A percentile compares a stretch with the other conserved stretches of the same genome.
Conservation (phyloP, 2,888 invertebrate species). For the Caradrina kadenii region DNA sequence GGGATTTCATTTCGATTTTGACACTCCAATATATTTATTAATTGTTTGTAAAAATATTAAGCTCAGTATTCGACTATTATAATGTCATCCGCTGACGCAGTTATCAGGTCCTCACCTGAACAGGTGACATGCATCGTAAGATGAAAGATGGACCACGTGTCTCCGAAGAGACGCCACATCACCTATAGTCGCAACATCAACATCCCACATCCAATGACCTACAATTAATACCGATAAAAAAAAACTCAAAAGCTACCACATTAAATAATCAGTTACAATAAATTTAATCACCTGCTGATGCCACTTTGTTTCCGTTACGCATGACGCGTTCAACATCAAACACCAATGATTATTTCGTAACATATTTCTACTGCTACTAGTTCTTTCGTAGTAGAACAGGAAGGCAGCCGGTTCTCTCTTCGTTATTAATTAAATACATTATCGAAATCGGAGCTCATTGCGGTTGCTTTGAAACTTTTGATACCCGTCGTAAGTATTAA, state of each 20-base stretch:
- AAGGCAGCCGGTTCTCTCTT: constrained; percentile 74
- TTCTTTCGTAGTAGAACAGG: constrained; percentile 74
- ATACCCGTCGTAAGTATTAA: constrained; percentile 43
- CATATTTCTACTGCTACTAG: constrained; percentile 67
- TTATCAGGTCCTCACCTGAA: too few species aligned
- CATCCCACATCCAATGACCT: constrained; percentile 8
- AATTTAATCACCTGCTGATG: constrained; percentile 59
- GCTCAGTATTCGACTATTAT: too few species aligned
- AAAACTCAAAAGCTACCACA: constrained; percentile 51
- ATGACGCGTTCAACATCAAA: constrained; percentile 33
- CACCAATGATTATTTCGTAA: constrained; percentile 74
- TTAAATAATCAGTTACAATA: constrained; percentile 62
- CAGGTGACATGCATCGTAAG: too few species aligned
- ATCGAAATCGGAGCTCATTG: constrained; percentile 66
- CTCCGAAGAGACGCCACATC: too few species aligned
- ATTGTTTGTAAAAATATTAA: too few species aligned
- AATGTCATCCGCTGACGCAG: too few species aligned
- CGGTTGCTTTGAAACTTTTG: constrained; percentile 69
- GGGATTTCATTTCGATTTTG: too few species aligned
- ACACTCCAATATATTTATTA: too few species aligned
- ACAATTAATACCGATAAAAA: constrained; percentile 36
- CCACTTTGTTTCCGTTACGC: constrained; percentile 63
- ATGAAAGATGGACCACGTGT: too few species aligned
- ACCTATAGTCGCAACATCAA: neutral
- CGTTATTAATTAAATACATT: constrained; percentile 78